Percentiles rank a stretch among this genome's conserved stretches.
Conservation (phyloP, 2,113 vertebrate species). For the Phalacrocorax carbo region DNA sequence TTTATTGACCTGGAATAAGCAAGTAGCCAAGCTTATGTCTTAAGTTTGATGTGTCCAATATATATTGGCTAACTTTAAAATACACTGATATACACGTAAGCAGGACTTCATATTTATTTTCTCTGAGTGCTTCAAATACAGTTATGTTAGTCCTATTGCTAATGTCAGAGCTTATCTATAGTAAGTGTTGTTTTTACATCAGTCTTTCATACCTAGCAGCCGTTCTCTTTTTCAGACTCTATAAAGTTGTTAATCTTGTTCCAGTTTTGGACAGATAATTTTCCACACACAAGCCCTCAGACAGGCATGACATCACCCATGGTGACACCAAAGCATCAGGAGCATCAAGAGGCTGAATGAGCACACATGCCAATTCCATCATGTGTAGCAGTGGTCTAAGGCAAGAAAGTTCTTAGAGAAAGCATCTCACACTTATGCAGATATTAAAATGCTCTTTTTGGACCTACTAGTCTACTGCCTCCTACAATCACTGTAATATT, state of each 20-base stretch:
- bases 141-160: not conserved
- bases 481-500: not conserved
- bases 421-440: not conserved
- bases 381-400: not conserved
- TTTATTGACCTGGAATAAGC: not conserved
- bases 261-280: not conserved
- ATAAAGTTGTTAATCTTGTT: not conserved
- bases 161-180: not conserved
- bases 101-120: not conserved
- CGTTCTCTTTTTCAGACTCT: not conserved
- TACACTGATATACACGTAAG: not conserved
- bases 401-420: not conserved
- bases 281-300: not conserved
- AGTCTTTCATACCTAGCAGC: not conserved
- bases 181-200: not conserved
- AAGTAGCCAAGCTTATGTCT: not conserved
- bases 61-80: not conserved
- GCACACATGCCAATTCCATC: not conserved
- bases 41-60: not conserved
- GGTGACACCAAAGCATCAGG: not conserved
- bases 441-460: not conserved
- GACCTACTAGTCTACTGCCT: not conserved
- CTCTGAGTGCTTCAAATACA: not conserved
- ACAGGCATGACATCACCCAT: not conserved
- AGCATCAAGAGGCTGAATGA: not conserved